These are phyloP conservation scores for Ciona savignyi DNA, from an alignment of 23 tunicate species.

Conservation along the genomic window DNA sequence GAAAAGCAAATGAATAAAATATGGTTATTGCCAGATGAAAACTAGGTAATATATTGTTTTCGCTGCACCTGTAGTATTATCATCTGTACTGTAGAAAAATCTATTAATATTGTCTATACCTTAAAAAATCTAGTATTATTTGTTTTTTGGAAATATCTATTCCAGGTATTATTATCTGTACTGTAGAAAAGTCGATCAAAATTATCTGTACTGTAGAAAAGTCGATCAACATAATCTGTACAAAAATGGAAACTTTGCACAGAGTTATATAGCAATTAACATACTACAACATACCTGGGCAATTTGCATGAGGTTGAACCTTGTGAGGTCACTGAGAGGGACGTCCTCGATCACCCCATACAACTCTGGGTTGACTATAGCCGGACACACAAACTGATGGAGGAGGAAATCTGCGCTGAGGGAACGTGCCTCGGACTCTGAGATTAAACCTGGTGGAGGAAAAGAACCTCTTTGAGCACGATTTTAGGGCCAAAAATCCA, in stretches of 20 bases:
- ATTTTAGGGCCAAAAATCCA: no score
- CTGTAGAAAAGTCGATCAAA: slow-evolving; percentile 42
- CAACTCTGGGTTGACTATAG: slow-evolving; percentile 94
- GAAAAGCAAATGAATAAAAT: no score
- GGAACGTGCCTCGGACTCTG: slow-evolving; percentile 73
- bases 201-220: slow-evolving; percentile 86
- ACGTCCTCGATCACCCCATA: slow-evolving; percentile 92
- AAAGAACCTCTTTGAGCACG: slow-evolving; percentile 67
- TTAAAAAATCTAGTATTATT: background rate
- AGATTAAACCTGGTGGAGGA: slow-evolving; percentile 38
- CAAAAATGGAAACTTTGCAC: no score
- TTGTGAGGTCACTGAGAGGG: slow-evolving; percentile 78
- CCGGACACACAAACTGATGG: slow-evolving; percentile 92
- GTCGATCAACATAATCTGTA: slow-evolving; percentile 69
- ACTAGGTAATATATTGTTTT: no score
- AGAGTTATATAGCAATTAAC: no score
- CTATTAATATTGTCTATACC: no score
- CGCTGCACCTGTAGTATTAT: no score
- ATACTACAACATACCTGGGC: slow-evolving; percentile 85
- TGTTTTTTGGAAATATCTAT: no score
- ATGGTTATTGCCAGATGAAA: no score
- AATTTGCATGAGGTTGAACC: slow-evolving; percentile 90
- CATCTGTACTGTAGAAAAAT: no score
- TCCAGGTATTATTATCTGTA: no score
- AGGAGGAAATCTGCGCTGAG: slow-evolving; percentile 82